Conservation (phyloP, 2,888 invertebrate species). For the Aphodius sticticus region DNA sequence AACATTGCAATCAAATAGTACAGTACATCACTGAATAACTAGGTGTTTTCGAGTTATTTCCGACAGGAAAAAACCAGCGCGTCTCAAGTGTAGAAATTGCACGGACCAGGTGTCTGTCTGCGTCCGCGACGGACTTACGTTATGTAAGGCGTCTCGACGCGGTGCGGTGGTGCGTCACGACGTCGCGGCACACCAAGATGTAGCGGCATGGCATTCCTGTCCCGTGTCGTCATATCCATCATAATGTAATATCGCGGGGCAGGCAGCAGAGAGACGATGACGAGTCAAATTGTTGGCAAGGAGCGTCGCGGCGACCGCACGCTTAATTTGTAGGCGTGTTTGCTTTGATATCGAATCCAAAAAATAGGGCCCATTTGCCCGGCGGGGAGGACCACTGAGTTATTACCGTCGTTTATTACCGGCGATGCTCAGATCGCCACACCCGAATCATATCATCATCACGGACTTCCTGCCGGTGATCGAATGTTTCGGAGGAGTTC, state of each 20-base stretch:
- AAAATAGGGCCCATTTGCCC: constrained; percentile 22
- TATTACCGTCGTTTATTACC: constrained; percentile 25
- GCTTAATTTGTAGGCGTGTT: constrained; percentile 43
- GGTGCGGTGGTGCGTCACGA: constrained; percentile 11
- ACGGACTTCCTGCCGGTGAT: neutral
- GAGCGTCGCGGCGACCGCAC: constrained; percentile 32
- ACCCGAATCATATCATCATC: neutral
- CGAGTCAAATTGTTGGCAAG: constrained; percentile 38
- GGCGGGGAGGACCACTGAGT: constrained; percentile 15
- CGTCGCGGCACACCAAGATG: constrained; percentile 14
- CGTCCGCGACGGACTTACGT: constrained; percentile 22
- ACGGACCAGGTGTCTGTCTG: constrained; percentile 31
- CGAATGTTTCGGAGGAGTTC: too few species aligned
- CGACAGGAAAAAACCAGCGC: neutral
- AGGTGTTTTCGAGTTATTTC: constrained; percentile 16
- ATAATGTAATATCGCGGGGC: constrained; percentile 16
- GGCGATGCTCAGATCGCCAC: neutral
- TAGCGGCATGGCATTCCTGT: constrained; percentile 32
- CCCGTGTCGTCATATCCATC: constrained; percentile 30
- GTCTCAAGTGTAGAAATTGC: constrained; percentile 13
- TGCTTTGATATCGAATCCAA: constrained; percentile 34
- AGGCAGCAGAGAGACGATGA: neutral
- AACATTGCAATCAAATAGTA: neutral
- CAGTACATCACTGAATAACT: constrained; percentile 9
- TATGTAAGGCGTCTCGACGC: constrained; percentile 33